phyloP scores from a whole-genome alignment of 2,888 invertebrate genomes.

The Morpho deidamia region DNA sequence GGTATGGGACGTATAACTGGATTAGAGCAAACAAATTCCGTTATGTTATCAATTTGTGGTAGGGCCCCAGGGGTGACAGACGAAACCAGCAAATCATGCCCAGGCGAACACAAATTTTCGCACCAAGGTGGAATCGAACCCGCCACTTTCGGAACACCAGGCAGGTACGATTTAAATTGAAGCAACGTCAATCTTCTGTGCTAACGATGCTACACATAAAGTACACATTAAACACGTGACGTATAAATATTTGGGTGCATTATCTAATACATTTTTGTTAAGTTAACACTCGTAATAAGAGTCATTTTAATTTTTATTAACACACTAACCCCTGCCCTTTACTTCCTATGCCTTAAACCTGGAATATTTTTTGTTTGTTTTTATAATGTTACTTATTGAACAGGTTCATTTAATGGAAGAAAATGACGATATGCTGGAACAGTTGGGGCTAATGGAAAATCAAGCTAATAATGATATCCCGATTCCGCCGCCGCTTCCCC shows the following conservation, averaged over 20 bases:
- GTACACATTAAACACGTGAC: no score
- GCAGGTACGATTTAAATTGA: slow-evolving; percentile 3
- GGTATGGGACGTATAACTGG: no score
- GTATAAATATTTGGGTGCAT: no score
- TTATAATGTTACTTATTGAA: background rate
- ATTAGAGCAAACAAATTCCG: background rate
- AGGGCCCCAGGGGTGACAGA: slow-evolving; percentile 5
- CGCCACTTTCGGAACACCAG: slow-evolving; percentile 11
- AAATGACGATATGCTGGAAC: slow-evolving; percentile 71
- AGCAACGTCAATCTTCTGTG: background rate
- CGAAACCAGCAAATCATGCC: slow-evolving; percentile 3
- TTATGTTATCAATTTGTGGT: slow-evolving; percentile 3
- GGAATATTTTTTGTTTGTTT: no score
- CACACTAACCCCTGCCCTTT: no score
- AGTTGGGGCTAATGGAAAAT: slow-evolving; percentile 66
- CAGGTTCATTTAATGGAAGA: slow-evolving; percentile 71
- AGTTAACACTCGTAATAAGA: no score
- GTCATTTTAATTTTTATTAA: no score
- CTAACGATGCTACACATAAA: no score
- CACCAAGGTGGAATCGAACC: slow-evolving; percentile 8
- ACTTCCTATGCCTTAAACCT: no score
- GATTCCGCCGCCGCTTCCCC: slow-evolving; percentile 81
- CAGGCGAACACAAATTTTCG: slow-evolving; percentile 3
- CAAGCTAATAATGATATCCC: slow-evolving; percentile 48
- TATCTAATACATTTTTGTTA: no score